Conservation (phyloP, 2,797 vertebrate species). For the Lepidocolaptes lacrymiger region DNA sequence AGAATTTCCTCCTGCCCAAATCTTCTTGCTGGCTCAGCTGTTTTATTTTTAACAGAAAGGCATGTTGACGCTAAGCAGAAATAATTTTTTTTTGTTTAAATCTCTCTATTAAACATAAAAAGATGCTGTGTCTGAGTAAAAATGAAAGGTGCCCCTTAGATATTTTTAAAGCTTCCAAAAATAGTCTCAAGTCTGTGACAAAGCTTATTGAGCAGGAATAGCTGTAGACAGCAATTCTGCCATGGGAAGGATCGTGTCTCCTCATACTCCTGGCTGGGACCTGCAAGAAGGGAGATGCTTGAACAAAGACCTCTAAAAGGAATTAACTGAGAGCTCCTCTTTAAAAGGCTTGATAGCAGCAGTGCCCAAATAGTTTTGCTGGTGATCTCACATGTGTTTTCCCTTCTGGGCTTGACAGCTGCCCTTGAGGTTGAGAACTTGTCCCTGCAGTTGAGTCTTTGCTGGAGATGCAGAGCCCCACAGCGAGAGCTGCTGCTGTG, state of each 20-base stretch:
- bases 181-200: constrained; percentile 52
- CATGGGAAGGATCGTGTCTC: neutral
- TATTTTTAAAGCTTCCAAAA: constrained; percentile 64
- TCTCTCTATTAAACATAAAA: constrained; percentile 61
- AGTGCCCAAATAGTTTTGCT: neutral
- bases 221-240: neutral
- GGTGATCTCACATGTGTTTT: neutral
- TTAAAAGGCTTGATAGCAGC: neutral
- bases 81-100: neutral
- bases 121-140: constrained; percentile 57
- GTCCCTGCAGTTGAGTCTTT: neutral
- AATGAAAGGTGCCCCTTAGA: constrained; percentile 61
- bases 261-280: neutral
- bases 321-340: neutral
- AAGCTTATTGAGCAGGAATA: constrained; percentile 1
- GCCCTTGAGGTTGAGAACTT: neutral
- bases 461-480: neutral
- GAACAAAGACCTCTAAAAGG: constrained; percentile 23
- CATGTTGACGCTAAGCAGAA: constrained; percentile 61
- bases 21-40: constrained; percentile 53
- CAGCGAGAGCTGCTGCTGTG: neutral
- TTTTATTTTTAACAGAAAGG: constrained; percentile 65
- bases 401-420: neutral
- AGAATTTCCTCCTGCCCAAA: constrained; percentile 49
- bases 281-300: neutral